Percentiles rank a stretch among this genome's conserved stretches.
phyloP scores from a whole-genome alignment of 2,113 vertebrate genomes.

The Protomyctophum bolini region DNA sequence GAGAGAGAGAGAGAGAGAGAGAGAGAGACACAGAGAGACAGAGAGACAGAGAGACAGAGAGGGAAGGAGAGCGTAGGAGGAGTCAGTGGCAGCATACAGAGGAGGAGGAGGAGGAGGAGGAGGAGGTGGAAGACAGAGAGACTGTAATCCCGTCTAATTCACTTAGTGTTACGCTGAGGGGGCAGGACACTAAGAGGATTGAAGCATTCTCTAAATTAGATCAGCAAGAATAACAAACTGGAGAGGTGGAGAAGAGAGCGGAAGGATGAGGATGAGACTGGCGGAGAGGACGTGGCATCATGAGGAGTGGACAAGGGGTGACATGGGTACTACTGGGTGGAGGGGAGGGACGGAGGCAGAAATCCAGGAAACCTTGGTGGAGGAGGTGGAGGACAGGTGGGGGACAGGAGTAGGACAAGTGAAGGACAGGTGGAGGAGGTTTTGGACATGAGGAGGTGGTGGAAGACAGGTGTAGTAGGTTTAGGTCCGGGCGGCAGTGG shows the following conservation, averaged over 20 bases:
- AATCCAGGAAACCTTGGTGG: background rate
- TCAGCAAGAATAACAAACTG: constrained; percentile 84
- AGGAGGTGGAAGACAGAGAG: constrained; percentile 61
- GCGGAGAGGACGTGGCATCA: constrained; percentile 32
- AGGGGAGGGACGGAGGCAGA: no score
- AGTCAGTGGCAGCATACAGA: no score
- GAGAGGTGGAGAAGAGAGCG: constrained; percentile 49
- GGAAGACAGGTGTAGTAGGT: background rate
- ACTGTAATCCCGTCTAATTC: constrained; percentile 85
- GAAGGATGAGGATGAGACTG: constrained; percentile 3
- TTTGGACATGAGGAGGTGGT: background rate
- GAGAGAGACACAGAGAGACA: constrained; percentile 18
- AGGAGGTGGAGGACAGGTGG: background rate
- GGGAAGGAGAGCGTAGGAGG: constrained; percentile 33
- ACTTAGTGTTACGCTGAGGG: constrained; percentile 83
- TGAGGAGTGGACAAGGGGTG: no score
- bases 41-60: constrained; percentile 30
- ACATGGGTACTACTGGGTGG: no score
- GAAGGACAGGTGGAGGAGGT: background rate
- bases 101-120: constrained; percentile 35
- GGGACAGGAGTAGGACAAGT: background rate
- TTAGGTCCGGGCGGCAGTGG: no score
- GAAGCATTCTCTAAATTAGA: constrained; percentile 87
- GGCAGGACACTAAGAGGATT: constrained; percentile 85
- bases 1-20: constrained; percentile 53